Evolutionary conservation across 2,888 invertebrate species (phyloP).

Genomic region (Periphyllus acericola): DNA sequence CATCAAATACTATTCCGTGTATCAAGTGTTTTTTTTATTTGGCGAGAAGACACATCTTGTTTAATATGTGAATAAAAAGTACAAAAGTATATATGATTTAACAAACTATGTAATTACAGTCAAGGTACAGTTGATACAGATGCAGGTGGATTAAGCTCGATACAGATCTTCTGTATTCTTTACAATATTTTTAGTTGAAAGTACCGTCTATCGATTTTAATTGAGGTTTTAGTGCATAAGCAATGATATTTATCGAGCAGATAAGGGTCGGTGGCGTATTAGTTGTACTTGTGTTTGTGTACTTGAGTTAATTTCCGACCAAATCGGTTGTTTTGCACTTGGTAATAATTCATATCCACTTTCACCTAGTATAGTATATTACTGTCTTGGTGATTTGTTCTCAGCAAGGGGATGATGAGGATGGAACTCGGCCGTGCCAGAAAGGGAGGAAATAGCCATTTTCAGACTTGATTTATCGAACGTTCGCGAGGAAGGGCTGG

Average conservation of each 20-base stretch:
- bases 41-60: too few relatives aligned
- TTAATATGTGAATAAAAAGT: too few relatives aligned
- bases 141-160: too few relatives aligned
- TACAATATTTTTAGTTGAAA: too few relatives aligned
- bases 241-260: background rate
- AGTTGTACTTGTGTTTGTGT: background rate
- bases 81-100: too few relatives aligned
- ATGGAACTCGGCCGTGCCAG: background rate
- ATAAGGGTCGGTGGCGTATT: background rate
- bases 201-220: background rate
- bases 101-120: too few relatives aligned
- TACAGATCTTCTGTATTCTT: too few relatives aligned
- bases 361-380: background rate
- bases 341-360: conserved; percentile 31
- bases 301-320: conserved; percentile 2
- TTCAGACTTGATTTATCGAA: conserved; percentile 54
- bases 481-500: background rate
- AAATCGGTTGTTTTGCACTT: background rate
- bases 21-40: too few relatives aligned
- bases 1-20: too few relatives aligned
- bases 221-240: background rate
- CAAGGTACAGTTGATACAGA: too few relatives aligned
- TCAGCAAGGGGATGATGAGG: background rate
- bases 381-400: conserved; percentile 39
- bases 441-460: conserved; percentile 37